Conservation (phyloP, 2,113 vertebrate species). For the Urocynchramus pylzowi region DNA sequence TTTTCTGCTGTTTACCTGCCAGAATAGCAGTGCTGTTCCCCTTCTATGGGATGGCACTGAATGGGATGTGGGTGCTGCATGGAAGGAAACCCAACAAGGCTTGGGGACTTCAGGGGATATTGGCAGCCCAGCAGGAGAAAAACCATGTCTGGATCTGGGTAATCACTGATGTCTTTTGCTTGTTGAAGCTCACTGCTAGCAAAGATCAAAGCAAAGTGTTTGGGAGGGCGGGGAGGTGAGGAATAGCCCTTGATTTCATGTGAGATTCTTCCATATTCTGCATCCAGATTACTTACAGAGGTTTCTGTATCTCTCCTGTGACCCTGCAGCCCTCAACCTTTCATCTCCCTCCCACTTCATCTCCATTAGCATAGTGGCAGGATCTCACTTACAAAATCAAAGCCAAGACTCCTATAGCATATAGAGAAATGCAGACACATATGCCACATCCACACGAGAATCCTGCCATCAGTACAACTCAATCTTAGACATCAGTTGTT, state of each 20-base stretch:
- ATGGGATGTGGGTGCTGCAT: not conserved
- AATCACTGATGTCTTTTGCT: not conserved
- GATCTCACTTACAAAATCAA: not conserved
- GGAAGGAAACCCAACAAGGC: not conserved
- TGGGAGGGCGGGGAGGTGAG: not conserved
- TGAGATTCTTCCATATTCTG: not conserved
- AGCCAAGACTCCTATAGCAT: not conserved
- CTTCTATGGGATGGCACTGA: not conserved
- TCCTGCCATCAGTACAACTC: not conserved
- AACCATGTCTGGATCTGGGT: not conserved
- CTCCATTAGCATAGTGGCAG: not conserved
- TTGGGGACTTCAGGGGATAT: not conserved
- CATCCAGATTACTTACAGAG: not conserved
- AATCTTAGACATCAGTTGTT: slow-evolving; percentile 5
- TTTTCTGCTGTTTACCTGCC: not conserved
- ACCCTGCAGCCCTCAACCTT: not conserved
- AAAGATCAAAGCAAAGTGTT: not conserved
- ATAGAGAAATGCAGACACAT: not conserved
- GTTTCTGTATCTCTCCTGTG: not conserved
- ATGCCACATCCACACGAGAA: not conserved
- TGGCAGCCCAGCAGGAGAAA: not conserved
- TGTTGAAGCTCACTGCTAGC: not conserved
- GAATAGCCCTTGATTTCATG: not conserved
- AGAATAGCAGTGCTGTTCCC: not conserved
- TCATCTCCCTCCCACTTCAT: not conserved